Base-by-base conservation (phyloP, 2,797 vertebrate species). In the Momotus momota region DNA sequence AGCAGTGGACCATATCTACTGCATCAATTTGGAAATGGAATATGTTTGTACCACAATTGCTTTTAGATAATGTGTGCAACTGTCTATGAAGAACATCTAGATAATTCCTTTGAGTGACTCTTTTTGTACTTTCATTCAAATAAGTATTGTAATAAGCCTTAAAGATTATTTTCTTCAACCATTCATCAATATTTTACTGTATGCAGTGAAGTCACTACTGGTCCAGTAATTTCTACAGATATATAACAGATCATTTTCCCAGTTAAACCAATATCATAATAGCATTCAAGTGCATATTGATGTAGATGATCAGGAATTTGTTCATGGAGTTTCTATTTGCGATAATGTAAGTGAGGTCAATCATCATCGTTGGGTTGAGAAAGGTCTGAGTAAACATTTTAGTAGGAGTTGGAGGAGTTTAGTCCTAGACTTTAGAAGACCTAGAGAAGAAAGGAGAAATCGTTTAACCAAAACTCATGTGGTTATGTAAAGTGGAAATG, bases 61-160 rank as follows among this genome's bases (percentile, higher is more conserved):
- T 96, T 96, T 97, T 91, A 96, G 94, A 93, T 97, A 97, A 97
- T 96, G 84, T 95, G 94, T 86, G 92, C 92, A 98, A 96, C 97
- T 97, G 94, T 87, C 95, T 97, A 93, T 97, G 94, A 98, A 98
- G 88, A 97, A 58, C 79, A 91, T 33, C 83, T 81, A 93, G 81
- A 95, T 95, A 91, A 94, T 97, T 95, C 94, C 83, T 93, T 22
- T 74, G 81, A 94, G 81, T 57, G 80, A 82, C 87, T 92, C 15
- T 41, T 96, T 97, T 92, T 92, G 74, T 91, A 83, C 83, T 94
- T 95, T 80, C 79, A 86, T 97, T 97, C 88, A 97, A 95, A 81
- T 86, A 97, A 84, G 73, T 58, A 81, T 67, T 55, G 62, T 89
- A 96, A 94, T 88, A 96, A 75, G 57, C 69, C 51, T 92, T 95